Evolutionary conservation across 2,888 invertebrate species (phyloP), one percentile per base, ranked within the genome.

Genomic region (Monochamus alternatus): DNA sequence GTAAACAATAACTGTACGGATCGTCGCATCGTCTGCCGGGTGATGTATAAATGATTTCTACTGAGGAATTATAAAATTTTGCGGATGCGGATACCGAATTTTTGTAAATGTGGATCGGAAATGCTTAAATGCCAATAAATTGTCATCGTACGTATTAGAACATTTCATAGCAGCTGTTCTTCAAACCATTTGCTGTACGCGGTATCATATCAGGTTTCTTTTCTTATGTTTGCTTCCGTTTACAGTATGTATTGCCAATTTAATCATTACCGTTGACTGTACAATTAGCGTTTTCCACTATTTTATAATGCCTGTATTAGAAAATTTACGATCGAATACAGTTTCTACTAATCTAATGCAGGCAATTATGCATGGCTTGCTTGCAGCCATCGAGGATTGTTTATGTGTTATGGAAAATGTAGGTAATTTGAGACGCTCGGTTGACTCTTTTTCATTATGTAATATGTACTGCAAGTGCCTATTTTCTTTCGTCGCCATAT

Each of bases 351-450:
- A 69, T 60, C 44, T 62, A 69, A 69, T 51, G 47, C 31, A 47
- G 10, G 47, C 69, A 69, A 59, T 60, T 60, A 69, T 69, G 69
- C 69, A 30, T 69, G 60, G 22, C 30, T 44, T 47, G 47, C 60
- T 22, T 32, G 44, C 38, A 69, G 43, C 47, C 30, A 69, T 69
- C n/a, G 60, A 69, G 47, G 60, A 66, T 60, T 69, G 60, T 60
- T 60, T 60, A 60, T 44, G 22, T 69, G 59, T 69, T 44, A 43
- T 12, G 58, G 47, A 73, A 73, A 73, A 66, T 66, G 51, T n/a
- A 66, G 66, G 58, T 66, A 73, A 73, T 73, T 73, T 66, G 65
- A 22, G 58, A 47, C 51, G 73, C 66, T 73, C 32, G 10, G 66
- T 10, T 51, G 73, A 2, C 30, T 59, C n/a, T 22, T 12, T 69